These are phyloP conservation scores for Intellagama lesueurii DNA, from an alignment of 2,797 vertebrate species.

Conservation along the genomic window DNA sequence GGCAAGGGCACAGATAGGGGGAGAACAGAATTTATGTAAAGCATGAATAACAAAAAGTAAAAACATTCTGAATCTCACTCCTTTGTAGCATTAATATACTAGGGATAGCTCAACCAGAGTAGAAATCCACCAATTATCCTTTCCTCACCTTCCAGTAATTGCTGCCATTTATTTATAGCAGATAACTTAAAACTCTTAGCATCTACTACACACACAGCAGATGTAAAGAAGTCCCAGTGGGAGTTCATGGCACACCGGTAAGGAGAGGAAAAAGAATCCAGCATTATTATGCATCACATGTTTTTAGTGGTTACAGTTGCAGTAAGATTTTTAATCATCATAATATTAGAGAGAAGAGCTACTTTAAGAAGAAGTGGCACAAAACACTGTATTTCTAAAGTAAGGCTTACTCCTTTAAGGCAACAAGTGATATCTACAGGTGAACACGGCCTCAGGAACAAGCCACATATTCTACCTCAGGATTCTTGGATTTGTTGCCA, in stretches of 20 bases:
- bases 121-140: conserved; percentile 22
- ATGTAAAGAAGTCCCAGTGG: not conserved
- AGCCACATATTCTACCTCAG: accelerated
- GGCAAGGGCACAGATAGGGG: not conserved
- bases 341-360: not conserved
- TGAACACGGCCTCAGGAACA: accelerated
- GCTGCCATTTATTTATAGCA: conserved; percentile 31
- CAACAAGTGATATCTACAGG: not conserved
- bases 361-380: conserved; percentile 22
- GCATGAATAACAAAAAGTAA: not conserved
- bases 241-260: not conserved
- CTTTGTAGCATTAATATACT: not conserved
- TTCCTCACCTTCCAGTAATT: not conserved
- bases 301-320: not conserved
- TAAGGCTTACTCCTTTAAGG: not conserved
- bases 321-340: conserved; percentile 20
- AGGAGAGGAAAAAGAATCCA: not conserved
- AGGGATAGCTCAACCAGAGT: not conserved
- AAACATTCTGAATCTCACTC: not conserved
- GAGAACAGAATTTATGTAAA: not conserved
- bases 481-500: not conserved
- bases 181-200: conserved; percentile 25
- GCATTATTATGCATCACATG: conserved; percentile 5
- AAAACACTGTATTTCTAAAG: not conserved
- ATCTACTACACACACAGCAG: conserved; percentile 1